These are phyloP conservation scores for Sebastes itinus DNA, from an alignment of 2,797 vertebrate species.

Conservation along the genomic window DNA sequence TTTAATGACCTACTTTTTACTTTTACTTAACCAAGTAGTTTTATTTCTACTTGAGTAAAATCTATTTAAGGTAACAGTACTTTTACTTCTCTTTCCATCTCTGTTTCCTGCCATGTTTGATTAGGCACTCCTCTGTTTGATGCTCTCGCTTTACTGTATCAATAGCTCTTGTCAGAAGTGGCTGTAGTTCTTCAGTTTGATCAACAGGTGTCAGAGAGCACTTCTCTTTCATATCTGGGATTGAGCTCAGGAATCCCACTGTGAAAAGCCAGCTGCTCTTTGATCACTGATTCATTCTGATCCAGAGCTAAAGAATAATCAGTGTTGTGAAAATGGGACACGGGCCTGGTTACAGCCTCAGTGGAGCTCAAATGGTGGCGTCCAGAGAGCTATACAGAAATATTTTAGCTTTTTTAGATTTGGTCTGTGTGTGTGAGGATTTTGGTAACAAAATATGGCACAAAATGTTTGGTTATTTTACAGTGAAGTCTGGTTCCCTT, in stretches of 20 bases:
- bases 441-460: neutral
- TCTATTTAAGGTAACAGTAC: neutral
- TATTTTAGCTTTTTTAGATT: slow-evolving; percentile 12
- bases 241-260: slow-evolving; percentile 51
- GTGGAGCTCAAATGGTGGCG: slow-evolving; percentile 36
- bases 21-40: neutral
- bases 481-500: neutral
- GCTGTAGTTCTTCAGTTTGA: slow-evolving; percentile 58
- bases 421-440: neutral
- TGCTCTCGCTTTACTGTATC: neutral
- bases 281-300: slow-evolving; percentile 82
- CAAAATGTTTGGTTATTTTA: neutral
- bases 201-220: slow-evolving; percentile 73
- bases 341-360: slow-evolving; percentile 47
- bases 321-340: slow-evolving; percentile 69
- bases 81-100: neutral
- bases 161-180: neutral
- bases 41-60: neutral
- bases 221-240: slow-evolving; percentile 47
- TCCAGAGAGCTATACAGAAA: slow-evolving; percentile 26
- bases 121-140: neutral
- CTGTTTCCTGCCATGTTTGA: neutral
- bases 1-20: too few relatives aligned
- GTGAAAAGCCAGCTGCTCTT: slow-evolving; percentile 71
- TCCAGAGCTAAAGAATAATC: slow-evolving; percentile 75